These are phyloP conservation scores for Falco berigora DNA, from an alignment of 2,797 vertebrate genomes.

Conservation along the genomic window DNA sequence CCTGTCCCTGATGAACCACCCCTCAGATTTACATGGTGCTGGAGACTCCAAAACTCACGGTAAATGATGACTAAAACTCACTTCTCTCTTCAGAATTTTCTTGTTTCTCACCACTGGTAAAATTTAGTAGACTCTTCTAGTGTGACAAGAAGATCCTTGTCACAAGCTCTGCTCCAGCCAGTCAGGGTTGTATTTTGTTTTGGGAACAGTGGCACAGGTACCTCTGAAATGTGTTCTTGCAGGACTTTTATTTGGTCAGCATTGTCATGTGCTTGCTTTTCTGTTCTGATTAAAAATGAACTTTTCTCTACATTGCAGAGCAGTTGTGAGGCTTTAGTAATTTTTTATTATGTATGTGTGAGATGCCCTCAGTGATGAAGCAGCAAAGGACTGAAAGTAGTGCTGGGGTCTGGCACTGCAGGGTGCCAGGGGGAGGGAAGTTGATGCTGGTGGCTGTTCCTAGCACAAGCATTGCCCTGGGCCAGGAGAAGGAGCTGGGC, in stretches of 20 bases:
- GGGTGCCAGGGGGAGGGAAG: neutral
- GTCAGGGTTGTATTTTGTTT: neutral
- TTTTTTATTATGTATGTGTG: neutral
- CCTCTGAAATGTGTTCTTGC: neutral
- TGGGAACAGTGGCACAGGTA: rapidly evolving
- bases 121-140: neutral
- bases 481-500: neutral
- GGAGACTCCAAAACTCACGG: neutral
- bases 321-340: neutral
- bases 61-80: neutral
- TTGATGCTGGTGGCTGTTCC: rapidly evolving
- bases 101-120: neutral
- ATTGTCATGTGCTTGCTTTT: neutral
- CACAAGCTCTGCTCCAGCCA: neutral
- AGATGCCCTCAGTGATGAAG: neutral
- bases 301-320: neutral
- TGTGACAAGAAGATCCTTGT: neutral
- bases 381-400: neutral
- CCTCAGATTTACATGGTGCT: neutral
- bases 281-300: neutral
- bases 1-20: neutral
- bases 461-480: neutral
- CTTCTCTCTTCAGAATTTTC: neutral
- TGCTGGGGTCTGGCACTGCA: neutral
- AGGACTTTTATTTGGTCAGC: neutral